Evolutionary conservation across 2,888 invertebrate species (phyloP), one percentile per base, ranked within the genome.

Genomic region (Ecliptopera silaceata): DNA sequence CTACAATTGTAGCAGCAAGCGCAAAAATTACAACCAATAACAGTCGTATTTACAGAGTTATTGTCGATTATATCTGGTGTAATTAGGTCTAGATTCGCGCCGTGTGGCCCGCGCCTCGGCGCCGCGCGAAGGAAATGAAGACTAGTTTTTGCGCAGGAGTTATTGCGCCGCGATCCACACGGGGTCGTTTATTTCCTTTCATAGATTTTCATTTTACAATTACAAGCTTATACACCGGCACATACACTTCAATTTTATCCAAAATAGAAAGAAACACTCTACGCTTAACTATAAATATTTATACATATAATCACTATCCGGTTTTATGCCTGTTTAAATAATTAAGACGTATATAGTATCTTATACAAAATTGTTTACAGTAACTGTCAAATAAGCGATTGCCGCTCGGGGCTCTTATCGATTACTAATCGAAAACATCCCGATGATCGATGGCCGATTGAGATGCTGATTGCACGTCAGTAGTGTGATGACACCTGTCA

Each of bases 21-120:
- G 32, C 32, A 18, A 47, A 38, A 11, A 43, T 47, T 38, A 47
- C 22, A 26, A 5, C 3, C 36, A 26, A 26, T 47, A 38, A 29
- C 17, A 39, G 47, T 39, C 36, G 6, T 18, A 17, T 18, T 48
- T 39, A 26, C 47, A 38, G 8, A 48, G 17, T 39, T 48, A 48
- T 38, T 17, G 47, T 10, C 17, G 11, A 48, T 39, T 48, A 38
- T 38, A 38, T 26, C n/a, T 4, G 17, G 29, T 36, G 15, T 13
- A 39, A 39, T 47, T 12, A 15, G 11, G 11, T 43, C 11, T 11
- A 29, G 44, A 18, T 68, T 66, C 68, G 56, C 44, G 43, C 65
- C 64, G 69, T 74, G 71, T 73, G 68, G 69, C 59, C 66, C 65
- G 69, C 61, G 61, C 64, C 49, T 57, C n/a, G 36, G 13, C 38